Percentiles rank a stretch among this genome's conserved stretches.
Conservation (phyloP, 2,797 vertebrate genomes). For the Pelodytes ibericus region DNA sequence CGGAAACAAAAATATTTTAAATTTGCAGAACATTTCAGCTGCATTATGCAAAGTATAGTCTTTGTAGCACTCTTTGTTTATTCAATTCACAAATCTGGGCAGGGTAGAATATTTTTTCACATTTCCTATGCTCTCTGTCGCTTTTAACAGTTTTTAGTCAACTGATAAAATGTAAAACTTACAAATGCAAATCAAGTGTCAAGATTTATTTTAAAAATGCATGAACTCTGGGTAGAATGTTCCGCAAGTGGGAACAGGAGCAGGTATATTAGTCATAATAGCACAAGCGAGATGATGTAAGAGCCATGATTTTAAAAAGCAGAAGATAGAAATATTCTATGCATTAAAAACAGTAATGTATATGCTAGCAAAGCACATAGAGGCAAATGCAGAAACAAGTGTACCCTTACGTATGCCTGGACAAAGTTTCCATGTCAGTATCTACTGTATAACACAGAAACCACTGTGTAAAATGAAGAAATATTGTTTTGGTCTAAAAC, state of each 20-base stretch:
- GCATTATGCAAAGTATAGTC: no score
- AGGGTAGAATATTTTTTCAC: conserved; percentile 17
- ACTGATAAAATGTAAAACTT: conserved; percentile 24
- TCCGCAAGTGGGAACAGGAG: conserved; percentile 38
- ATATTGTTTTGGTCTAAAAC: no score
- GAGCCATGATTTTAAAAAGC: conserved; percentile 20
- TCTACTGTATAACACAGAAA: no score
- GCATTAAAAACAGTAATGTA: conserved; percentile 9
- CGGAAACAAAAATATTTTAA: no score
- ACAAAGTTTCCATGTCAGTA: no score
- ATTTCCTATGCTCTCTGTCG: conserved; percentile 11
- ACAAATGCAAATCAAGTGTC: conserved; percentile 50
- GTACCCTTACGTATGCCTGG: no score
- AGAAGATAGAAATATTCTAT: conserved; percentile 21
- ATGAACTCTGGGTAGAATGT: conserved; percentile 30
- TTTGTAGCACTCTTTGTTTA: no score
- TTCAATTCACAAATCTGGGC: no score
- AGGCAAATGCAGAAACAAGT: no score
- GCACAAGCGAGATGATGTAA: conserved; percentile 18
- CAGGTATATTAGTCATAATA: conserved; percentile 43
- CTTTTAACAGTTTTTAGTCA: conserved; percentile 20
- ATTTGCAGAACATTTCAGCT: no score
- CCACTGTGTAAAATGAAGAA: no score
- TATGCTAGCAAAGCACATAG: not conserved
- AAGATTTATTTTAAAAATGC: conserved; percentile 47